Evolutionary conservation across 2,797 vertebrate species (phyloP).

Genomic region (Notamacropus eugenii): DNA sequence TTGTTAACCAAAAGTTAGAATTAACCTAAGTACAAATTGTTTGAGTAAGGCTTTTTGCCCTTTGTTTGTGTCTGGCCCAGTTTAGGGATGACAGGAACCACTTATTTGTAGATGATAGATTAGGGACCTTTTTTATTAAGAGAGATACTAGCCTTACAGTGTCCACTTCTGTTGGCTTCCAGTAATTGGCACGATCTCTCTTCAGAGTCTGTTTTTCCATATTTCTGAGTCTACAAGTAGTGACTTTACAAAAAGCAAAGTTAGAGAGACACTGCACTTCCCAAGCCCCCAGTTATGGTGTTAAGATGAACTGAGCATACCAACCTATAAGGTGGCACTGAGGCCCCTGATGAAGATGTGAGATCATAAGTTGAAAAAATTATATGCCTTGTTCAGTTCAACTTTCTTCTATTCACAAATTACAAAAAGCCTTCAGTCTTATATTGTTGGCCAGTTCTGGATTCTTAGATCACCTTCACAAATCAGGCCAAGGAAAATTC

Average conservation of each 20-base stretch:
- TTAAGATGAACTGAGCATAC: conserved; percentile 41
- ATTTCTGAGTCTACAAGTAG: not conserved
- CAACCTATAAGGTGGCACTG: conserved; percentile 18
- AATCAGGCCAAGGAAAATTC: conserved; percentile 59
- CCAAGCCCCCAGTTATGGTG: not conserved
- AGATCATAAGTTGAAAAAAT: conserved; percentile 54
- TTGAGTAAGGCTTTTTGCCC: conserved; percentile 6
- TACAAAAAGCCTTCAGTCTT: conserved; percentile 58
- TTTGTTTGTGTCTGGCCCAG: conserved; percentile 22
- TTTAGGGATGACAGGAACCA: conserved; percentile 13
- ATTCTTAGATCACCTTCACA: conserved; percentile 51
- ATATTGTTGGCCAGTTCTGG: conserved; percentile 42
- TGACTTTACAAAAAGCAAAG: not conserved
- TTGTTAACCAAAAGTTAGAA: not conserved
- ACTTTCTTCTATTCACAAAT: conserved; percentile 44
- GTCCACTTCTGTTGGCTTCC: not conserved
- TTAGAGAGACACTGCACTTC: not conserved
- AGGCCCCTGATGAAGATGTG: not conserved
- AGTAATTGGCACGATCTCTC: not conserved
- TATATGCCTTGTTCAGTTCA: not conserved
- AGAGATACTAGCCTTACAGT: not conserved
- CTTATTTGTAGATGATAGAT: conserved; percentile 27
- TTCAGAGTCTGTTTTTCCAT: not conserved
- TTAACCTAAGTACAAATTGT: not conserved
- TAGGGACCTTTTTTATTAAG: not conserved